Base-by-base conservation (phyloP, 2,113 vertebrate genomes). In the Phrynosoma platyrhinos region DNA sequence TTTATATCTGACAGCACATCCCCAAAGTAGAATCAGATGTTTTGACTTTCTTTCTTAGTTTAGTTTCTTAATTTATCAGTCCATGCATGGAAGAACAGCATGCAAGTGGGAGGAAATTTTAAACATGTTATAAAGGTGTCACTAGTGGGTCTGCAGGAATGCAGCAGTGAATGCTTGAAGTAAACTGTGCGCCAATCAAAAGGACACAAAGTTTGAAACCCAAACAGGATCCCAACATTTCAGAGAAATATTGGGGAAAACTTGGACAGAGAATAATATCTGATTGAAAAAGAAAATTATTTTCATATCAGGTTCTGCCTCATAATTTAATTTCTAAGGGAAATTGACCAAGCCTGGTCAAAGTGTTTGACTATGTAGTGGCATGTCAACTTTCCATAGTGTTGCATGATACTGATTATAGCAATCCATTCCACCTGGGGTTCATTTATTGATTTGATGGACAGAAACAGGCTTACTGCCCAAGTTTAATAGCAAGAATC, bases 11-110 rank as follows among this genome's bases (percentile, higher is more conserved):
- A 18, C 25, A 47, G 40, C 42, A 30, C 8, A 76, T 18, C 40
- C 74, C 20, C 3, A 66, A 47, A 25, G 18, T 53, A 62, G 27
- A 16, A 64, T 82, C 55, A 47, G 53, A 74, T 16, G 16, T 47
- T 52, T 27, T 82, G 30, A 81, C 5, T 32, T 27, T 5, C 21
- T 77, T 79, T 64, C 40, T 83, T 47, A 82, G 68, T 68, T 66
- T 82, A 18, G 66, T 69, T 62, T 58, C 53, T 87, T n/a, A 83
- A 78, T 68, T 76, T 76, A 76, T 42, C 55, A 77, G 10, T 68
- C 18, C 4, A 5, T 36, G 55, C 27, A 32, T 53, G 30, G 47
- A 42, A 69, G n/a, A 55, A 32, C 21, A 36, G 25, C 52, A 66
- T 83, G 55, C 1, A 47, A 23, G 58, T 77, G 40, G 62, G 12